A percentile compares a stretch with the other conserved stretches of the same genome.
These are phyloP conservation scores for Actinia equina DNA, from an alignment of 64 coral and sea anemone species.

Conservation along the genomic window DNA sequence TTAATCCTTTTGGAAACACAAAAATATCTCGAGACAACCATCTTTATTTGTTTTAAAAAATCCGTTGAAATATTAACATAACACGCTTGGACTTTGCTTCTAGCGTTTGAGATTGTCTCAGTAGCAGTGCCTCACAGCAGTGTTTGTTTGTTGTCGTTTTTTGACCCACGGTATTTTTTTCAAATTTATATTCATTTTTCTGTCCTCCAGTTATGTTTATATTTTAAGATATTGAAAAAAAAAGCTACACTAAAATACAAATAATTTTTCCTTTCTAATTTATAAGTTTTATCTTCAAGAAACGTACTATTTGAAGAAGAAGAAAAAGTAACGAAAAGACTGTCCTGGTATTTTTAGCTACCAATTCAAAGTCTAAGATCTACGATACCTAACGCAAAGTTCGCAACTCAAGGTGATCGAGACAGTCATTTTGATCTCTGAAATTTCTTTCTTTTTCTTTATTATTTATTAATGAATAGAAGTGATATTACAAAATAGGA, in stretches of 20 bases:
- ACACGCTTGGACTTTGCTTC: not conserved
- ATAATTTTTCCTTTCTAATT: no score
- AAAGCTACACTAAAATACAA: no score
- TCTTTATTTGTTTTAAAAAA: not conserved
- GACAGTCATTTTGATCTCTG: not conserved
- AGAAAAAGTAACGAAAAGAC: no score
- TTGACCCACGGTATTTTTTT: not conserved
- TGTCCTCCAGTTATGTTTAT: no score
- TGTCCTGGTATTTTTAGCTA: no score
- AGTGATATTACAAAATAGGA: not conserved
- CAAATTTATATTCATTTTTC: not conserved
- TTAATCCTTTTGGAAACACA: not conserved
- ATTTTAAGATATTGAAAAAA: no score
- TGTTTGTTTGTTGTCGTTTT: not conserved
- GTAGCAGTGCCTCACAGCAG: not conserved
- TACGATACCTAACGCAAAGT: no score
- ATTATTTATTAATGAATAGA: conserved; percentile 21
- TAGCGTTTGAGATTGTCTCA: not conserved
- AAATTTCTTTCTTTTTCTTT: not conserved
- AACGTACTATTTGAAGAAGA: no score
- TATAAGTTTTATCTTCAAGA: no score
- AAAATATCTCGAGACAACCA: not conserved
- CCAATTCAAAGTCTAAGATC: no score
- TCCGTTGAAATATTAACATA: not conserved
- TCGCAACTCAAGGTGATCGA: not conserved